Conservation (phyloP, 2,888 invertebrate genomes). For the Drosophila helvetica region DNA sequence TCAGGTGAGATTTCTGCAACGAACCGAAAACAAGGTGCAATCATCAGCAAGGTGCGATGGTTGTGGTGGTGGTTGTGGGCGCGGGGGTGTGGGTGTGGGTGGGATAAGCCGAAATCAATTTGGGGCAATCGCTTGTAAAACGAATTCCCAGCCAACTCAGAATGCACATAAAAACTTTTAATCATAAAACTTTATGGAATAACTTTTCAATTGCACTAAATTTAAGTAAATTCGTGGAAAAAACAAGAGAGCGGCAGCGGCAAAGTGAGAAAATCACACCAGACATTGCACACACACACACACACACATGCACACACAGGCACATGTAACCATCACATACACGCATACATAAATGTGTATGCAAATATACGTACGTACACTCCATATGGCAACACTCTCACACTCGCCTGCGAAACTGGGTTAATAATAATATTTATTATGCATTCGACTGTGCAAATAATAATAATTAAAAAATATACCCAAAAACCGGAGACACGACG, state of each 20-base stretch:
- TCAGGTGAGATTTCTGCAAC: conserved; percentile 85
- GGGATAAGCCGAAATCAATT: conserved; percentile 32
- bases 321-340: background rate
- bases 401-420: conserved; percentile 55
- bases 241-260: conserved; percentile 8
- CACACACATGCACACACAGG: background rate
- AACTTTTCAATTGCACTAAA: conserved; percentile 57
- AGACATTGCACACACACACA: conserved; percentile 9
- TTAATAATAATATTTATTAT: conserved; percentile 76
- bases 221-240: conserved; percentile 28
- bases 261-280: conserved; percentile 31
- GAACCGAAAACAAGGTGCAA: conserved; percentile 1
- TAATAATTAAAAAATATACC: conserved; percentile 67
- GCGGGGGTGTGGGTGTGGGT: too few relatives aligned
- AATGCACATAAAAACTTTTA: conserved; percentile 44
- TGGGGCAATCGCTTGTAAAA: conserved; percentile 44
- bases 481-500: conserved; percentile 39
- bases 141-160: conserved; percentile 40
- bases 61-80: too few relatives aligned
- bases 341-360: conserved; percentile 13
- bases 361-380: conserved; percentile 2
- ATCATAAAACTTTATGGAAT: conserved; percentile 53
- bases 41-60: background rate
- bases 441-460: conserved; percentile 67
- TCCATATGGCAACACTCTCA: conserved; percentile 18